Evolutionary conservation across 2,113 vertebrate genomes (phyloP).

Genomic region (Apodemus sylvaticus): DNA sequence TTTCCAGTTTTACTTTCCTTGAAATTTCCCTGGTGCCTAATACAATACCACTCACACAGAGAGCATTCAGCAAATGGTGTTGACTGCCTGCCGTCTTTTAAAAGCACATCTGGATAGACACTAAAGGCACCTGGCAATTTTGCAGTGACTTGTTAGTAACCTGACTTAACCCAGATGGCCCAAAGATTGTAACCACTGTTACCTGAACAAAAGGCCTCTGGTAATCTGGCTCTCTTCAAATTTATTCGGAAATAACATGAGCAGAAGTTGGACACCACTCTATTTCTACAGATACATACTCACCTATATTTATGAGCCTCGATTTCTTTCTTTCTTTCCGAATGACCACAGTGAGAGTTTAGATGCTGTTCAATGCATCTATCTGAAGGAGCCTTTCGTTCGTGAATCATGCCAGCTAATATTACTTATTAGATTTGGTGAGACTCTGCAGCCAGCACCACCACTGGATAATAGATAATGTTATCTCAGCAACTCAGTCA

Average conservation of each 20-base stretch:
- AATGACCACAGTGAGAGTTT: not conserved
- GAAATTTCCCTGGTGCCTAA: slow-evolving; percentile 75
- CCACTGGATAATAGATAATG: not conserved
- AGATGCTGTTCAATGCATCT: not conserved
- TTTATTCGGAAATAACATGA: not conserved
- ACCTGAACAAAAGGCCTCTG: not conserved
- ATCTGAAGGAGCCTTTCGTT: slow-evolving; percentile 56
- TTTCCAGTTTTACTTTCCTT: slow-evolving; percentile 71
- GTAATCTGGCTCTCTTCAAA: not conserved
- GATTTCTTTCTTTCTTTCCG: slow-evolving; percentile 4
- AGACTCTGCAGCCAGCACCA: not conserved
- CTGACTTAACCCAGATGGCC: slow-evolving; percentile 54
- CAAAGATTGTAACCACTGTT: slow-evolving; percentile 34
- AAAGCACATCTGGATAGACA: slow-evolving; percentile 68
- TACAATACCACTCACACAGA: slow-evolving; percentile 49
- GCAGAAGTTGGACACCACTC: not conserved
- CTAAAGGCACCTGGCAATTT: slow-evolving; percentile 65
- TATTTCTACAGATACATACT: not conserved
- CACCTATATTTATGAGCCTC: not conserved
- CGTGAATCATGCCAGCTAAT: not conserved
- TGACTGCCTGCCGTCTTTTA: slow-evolving; percentile 65
- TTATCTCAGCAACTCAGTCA: slow-evolving; percentile 45
- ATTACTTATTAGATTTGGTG: slow-evolving; percentile 28
- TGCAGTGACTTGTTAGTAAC: slow-evolving; percentile 64
- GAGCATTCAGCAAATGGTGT: slow-evolving; percentile 65